A percentile compares a stretch with the other conserved stretches of the same genome.
These are phyloP conservation scores for Pholis gunnellus DNA, from an alignment of 2,113 vertebrate genomes.

Conservation along the genomic window DNA sequence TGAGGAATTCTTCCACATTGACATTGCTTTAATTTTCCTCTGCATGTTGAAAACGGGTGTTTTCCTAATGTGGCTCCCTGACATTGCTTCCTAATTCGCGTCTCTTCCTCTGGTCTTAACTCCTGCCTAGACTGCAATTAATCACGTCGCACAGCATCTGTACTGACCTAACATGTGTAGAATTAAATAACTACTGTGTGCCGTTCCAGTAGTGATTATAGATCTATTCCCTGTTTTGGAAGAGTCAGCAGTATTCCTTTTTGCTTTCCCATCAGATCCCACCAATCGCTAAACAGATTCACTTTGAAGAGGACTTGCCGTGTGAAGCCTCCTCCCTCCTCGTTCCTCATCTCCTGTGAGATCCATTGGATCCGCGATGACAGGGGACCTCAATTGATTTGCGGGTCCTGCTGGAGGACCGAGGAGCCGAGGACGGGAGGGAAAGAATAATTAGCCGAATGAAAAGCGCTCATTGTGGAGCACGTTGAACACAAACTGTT, in stretches of 20 bases:
- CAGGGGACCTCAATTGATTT: background rate
- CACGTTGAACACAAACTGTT: background rate
- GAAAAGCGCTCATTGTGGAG: conserved; percentile 2
- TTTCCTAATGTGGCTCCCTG: background rate
- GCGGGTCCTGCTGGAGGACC: background rate
- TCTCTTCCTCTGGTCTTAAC: background rate
- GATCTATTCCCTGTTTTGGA: background rate
- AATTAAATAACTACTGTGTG: background rate
- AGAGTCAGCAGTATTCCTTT: background rate
- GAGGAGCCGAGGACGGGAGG: background rate
- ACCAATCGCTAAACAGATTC: background rate
- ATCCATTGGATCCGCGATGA: background rate
- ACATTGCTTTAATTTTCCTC: background rate
- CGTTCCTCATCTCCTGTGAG: background rate
- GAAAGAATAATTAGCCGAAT: background rate
- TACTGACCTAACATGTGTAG: background rate
- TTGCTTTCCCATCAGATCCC: background rate
- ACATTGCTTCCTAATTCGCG: background rate
- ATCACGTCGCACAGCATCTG: background rate
- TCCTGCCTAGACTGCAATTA: background rate
- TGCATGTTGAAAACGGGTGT: background rate
- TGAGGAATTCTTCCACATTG: background rate
- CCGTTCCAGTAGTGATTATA: background rate
- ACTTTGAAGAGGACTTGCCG: background rate
- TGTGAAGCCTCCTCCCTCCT: background rate